Evolutionary conservation across 1,140 invertebrate genomes (phyloP), one percentile per base, ranked within the genome.

Genomic region (Listronotus oregonensis): DNA sequence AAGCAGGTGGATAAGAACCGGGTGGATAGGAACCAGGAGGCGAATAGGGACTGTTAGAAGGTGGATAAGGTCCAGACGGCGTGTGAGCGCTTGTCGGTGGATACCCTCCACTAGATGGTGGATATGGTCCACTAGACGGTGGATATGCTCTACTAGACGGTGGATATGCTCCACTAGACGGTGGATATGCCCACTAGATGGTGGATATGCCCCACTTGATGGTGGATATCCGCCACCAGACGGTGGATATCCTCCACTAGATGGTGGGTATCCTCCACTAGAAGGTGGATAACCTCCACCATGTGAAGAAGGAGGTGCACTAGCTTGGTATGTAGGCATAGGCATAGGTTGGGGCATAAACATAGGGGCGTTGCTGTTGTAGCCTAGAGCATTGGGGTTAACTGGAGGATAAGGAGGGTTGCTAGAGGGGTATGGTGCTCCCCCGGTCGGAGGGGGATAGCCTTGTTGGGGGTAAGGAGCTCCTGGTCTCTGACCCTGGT

Each of bases 311-410:
- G 71, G 67, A 17, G 70, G 63, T 12, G 57, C 55, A 49, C 18
- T 65, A 10, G 69, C 62, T 6, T 65, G 62, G 32, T 67, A 71
- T 15, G 63, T 40, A 21, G 69, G 69, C 39, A 68, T 71, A 44
- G n/a, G 67, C 68, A 68, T 71, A 17, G 75, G 73, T 68, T 75
- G 72, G 12, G 77, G 76, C 77, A 78, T 78, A 47, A 73, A 73
- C 68, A 78, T 77, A 1, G 77, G 77, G 0, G 74, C 62, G 46
- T 71, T 69, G n/a, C 70, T 52, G n/a, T 59, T 65, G 47, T 69
- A 76, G 12, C 76, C 77, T 27, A 77, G 64, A 63, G 71, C 72
- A 40, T 76, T 75, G 6, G 77, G 75, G 52, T 72, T 77, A 18
- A 77, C 67, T 12, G 55, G 66, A 14, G 71, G 72, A 51, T 71